A percentile compares a stretch with the other conserved stretches of the same genome.
Evolutionary conservation across 2,797 vertebrate species (phyloP).

Genomic region (Enteromius radiatus): DNA sequence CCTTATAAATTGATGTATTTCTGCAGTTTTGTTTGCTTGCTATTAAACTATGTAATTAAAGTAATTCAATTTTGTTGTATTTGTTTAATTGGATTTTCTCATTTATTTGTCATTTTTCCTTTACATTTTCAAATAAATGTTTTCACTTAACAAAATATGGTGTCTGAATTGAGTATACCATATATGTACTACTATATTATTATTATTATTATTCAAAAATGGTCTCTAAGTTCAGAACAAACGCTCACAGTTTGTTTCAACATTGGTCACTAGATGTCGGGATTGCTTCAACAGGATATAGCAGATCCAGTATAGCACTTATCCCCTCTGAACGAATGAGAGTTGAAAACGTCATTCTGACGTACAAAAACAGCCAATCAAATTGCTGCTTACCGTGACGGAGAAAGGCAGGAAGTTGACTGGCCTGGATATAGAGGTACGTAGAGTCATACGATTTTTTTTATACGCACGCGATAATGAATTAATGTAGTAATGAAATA

Average conservation of each 20-base stretch:
- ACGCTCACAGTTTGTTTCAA: background rate
- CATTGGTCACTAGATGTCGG: conserved; percentile 22
- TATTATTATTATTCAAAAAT: background rate
- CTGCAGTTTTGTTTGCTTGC: background rate
- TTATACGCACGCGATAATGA: background rate
- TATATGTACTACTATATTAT: background rate
- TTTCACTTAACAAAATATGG: background rate
- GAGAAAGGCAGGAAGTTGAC: conserved; percentile 10
- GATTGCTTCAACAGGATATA: background rate
- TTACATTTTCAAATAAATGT: background rate
- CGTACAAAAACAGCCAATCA: conserved; percentile 13
- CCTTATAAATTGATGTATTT: background rate
- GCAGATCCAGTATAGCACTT: background rate
- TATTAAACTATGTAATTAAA: background rate
- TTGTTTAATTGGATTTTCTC: background rate
- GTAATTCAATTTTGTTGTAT: background rate
- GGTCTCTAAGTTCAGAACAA: background rate
- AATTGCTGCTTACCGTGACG: background rate
- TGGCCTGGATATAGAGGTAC: conserved; percentile 4
- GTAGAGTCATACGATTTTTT: background rate
- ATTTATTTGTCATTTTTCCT: no score
- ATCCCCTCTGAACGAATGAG: background rate
- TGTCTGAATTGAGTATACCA: background rate
- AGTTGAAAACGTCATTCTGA: conserved; percentile 19
- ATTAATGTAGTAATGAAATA: background rate